Evolutionary conservation across 2,113 vertebrate genomes (phyloP).

Genomic region (Noctilio leporinus): DNA sequence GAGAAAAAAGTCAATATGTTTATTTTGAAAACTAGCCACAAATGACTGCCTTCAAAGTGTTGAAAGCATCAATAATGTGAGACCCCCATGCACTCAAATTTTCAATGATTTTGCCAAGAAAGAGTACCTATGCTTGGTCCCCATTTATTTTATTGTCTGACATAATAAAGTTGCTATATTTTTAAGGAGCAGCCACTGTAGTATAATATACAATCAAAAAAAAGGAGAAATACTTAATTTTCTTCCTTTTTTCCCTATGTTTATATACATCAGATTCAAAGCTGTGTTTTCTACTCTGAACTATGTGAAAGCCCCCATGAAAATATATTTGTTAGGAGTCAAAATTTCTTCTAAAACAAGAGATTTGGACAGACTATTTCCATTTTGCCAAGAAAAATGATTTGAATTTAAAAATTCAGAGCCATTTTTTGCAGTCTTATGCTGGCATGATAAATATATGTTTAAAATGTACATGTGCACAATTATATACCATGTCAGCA

Average conservation of each 20-base stretch:
- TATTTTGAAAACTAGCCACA: slow-evolving; percentile 77
- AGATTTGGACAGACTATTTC: background rate
- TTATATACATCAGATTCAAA: background rate
- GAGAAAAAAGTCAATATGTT: slow-evolving; percentile 61
- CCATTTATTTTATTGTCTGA: slow-evolving; percentile 1
- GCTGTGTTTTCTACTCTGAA: background rate
- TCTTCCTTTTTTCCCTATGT: background rate
- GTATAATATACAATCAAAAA: background rate
- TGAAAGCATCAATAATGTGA: slow-evolving; percentile 59
- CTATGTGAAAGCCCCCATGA: background rate
- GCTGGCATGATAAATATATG: background rate
- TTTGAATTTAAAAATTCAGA: slow-evolving; percentile 1
- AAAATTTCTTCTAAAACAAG: background rate
- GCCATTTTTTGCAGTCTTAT: background rate
- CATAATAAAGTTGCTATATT: background rate
- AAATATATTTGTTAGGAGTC: background rate
- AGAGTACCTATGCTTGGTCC: background rate
- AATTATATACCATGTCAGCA: background rate
- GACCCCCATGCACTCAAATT: slow-evolving; percentile 50
- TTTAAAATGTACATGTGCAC: background rate
- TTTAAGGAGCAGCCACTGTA: background rate
- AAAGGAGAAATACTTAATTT: background rate
- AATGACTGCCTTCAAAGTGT: slow-evolving; percentile 48
- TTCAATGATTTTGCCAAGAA: slow-evolving; percentile 66
- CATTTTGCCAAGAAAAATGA: slow-evolving; percentile 48